Percentiles rank a stretch among this genome's conserved stretches.
Evolutionary conservation across 2,888 invertebrate genomes (phyloP).

Genomic region (Cheilosia vulpina): DNA sequence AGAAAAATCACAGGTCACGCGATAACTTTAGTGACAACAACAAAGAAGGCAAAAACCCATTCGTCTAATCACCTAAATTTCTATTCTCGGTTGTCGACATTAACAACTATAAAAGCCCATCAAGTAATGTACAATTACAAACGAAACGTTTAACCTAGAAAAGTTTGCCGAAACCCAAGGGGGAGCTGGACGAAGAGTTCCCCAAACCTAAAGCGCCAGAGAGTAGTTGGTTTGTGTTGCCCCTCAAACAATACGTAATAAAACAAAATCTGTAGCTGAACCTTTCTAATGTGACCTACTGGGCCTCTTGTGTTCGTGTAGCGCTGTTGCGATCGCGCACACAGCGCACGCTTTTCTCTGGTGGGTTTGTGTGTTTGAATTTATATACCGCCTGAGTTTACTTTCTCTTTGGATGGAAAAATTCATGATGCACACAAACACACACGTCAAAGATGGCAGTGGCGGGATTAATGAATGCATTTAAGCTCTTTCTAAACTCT

Average conservation of each 20-base stretch:
- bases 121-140: constrained; percentile 17
- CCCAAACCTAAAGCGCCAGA: constrained; percentile 1
- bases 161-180: constrained; percentile 28
- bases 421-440: constrained; percentile 1
- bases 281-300: constrained; percentile 58
- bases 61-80: constrained; percentile 52
- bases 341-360: constrained; percentile 14
- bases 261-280: constrained; percentile 13
- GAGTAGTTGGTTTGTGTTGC: not conserved
- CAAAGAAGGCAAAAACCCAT: constrained; percentile 14
- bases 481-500: constrained; percentile 31
- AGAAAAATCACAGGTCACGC: too few species aligned
- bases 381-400: constrained; percentile 30
- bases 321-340: constrained; percentile 20
- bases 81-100: constrained; percentile 29
- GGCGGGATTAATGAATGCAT: constrained; percentile 26
- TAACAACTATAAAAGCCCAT: not conserved
- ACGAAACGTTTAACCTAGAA: constrained; percentile 42
- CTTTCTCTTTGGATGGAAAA: constrained; percentile 51
- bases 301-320: constrained; percentile 3
- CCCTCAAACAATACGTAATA: constrained; percentile 19
- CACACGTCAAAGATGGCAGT: not conserved
- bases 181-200: not conserved
- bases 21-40: not conserved
- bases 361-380: not conserved